Evolutionary conservation across 2,888 invertebrate species (phyloP).

Genomic region (Coenonympha arcania): DNA sequence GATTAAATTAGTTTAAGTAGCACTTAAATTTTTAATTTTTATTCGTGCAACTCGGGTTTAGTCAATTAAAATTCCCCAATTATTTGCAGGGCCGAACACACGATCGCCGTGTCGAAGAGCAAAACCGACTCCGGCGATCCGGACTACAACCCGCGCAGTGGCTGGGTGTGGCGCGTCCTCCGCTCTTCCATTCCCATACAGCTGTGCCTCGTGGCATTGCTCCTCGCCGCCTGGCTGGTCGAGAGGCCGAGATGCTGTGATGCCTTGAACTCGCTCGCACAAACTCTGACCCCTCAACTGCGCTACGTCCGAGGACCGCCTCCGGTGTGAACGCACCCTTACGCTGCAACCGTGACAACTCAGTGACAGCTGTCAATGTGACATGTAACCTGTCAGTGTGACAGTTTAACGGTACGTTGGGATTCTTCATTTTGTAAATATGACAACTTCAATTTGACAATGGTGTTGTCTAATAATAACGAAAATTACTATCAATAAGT

Average conservation of each 20-base stretch:
- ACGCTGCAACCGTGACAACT: not conserved
- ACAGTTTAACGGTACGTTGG: not conserved
- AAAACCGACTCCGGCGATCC: slow-evolving; percentile 75
- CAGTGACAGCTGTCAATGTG: slow-evolving; percentile 9
- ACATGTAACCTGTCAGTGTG: slow-evolving; percentile 7
- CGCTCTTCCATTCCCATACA: slow-evolving; percentile 86
- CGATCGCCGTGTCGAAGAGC: slow-evolving; percentile 50
- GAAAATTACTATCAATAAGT: not conserved
- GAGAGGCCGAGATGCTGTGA: slow-evolving; percentile 87
- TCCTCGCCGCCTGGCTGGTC: slow-evolving; percentile 82
- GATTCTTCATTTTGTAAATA: not conserved
- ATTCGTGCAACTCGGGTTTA: too few species aligned
- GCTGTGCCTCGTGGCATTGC: slow-evolving; percentile 80
- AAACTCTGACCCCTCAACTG: slow-evolving; percentile 84
- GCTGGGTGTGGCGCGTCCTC: slow-evolving; percentile 82
- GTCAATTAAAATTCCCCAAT: too few species aligned
- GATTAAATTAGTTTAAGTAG: too few species aligned
- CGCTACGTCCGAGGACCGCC: slow-evolving; percentile 88
- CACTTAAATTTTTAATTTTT: too few species aligned
- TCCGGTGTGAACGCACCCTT: slow-evolving; percentile 55
- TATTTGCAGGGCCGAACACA: slow-evolving; percentile 42
- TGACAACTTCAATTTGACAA: not conserved
- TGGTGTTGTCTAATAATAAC: not conserved
- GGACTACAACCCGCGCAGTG: slow-evolving; percentile 69
- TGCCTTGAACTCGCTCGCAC: slow-evolving; percentile 81